Percentiles rank a stretch among this genome's conserved stretches.
These are phyloP conservation scores for Toxostoma redivivum DNA, from an alignment of 2,113 vertebrate genomes.

Conservation along the genomic window DNA sequence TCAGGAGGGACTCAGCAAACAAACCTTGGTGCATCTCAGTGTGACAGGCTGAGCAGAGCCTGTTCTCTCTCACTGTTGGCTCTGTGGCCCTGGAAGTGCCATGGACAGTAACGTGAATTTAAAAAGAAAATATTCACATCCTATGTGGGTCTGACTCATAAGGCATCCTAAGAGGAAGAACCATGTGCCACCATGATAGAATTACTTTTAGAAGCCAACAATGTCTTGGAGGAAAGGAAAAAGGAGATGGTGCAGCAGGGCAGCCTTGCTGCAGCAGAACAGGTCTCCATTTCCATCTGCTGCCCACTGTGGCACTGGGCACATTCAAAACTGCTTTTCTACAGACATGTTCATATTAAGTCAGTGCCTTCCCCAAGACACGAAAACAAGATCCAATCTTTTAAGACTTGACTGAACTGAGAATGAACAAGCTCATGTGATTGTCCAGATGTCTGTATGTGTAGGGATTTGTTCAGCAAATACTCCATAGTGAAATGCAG, in stretches of 20 bases:
- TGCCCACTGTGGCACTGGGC: no score
- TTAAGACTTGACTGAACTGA: background rate
- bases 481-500: background rate
- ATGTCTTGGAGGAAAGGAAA: background rate
- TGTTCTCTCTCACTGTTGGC: background rate
- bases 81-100: background rate
- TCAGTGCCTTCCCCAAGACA: background rate
- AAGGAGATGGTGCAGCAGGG: background rate
- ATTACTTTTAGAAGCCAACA: constrained; percentile 1
- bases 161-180: constrained; percentile 35
- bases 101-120: background rate
- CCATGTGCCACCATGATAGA: background rate
- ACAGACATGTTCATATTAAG: background rate
- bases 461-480: background rate
- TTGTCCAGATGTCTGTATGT: background rate
- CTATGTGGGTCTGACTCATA: background rate
- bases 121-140: background rate
- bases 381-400: background rate
- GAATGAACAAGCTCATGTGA: background rate
- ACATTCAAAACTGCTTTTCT: background rate
- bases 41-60: constrained; percentile 8
- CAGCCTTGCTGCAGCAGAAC: background rate
- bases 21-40: constrained; percentile 39
- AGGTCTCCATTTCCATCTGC: background rate
- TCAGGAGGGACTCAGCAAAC: background rate